Evolutionary conservation across 2,113 vertebrate species (phyloP), one percentile per base, ranked within the genome.

Genomic region (Cyprinodon tularosa): DNA sequence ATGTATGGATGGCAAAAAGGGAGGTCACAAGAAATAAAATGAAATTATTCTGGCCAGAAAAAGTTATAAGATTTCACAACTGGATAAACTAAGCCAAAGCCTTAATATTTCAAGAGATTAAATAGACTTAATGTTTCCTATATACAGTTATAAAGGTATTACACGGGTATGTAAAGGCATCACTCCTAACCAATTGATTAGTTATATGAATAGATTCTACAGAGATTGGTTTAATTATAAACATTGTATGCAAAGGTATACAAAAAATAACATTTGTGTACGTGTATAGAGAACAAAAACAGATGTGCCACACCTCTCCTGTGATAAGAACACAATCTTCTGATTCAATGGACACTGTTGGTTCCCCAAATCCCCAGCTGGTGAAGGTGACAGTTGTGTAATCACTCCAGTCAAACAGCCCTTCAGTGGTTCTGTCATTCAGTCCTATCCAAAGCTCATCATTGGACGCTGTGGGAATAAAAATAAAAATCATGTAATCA

Each of bases 361-460:
- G 97, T 66, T 96, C 93, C 42, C 95, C 95, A 71, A 37, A 93
- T 62, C 93, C 85, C 97, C 98, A 99, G 73, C 87, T 95, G 38
- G 95, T 96, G 71, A 96, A 98, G 0, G 88, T 94, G 37, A 99
- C 96, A 0, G 91, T 86, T 0, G 95, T 94, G 14, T 95, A 93
- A 83, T 99, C 98, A 0, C 94, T 96, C 97, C 97, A 99, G 67
- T 97, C 96, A 91, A 98, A 99, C 78, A 95, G 93, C 90, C 97
- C 95, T 63, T 97, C 94, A 62, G 93, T 94, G 79, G 82, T 96
- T 63, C 90, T 91, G 87, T 98, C 97, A 66, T 98, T 98, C 84
- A 99, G 80, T 36, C 98, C 98, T 61, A 97, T 96, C 97, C 98
- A 99, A 57, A 98, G 85, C 82, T 96, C 94, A 80, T 98, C 96